A percentile compares a stretch with the other conserved stretches of the same genome.
These are phyloP conservation scores for Montipora efflorescens DNA, from an alignment of 64 coral and sea anemone genomes.

Conservation along the genomic window DNA sequence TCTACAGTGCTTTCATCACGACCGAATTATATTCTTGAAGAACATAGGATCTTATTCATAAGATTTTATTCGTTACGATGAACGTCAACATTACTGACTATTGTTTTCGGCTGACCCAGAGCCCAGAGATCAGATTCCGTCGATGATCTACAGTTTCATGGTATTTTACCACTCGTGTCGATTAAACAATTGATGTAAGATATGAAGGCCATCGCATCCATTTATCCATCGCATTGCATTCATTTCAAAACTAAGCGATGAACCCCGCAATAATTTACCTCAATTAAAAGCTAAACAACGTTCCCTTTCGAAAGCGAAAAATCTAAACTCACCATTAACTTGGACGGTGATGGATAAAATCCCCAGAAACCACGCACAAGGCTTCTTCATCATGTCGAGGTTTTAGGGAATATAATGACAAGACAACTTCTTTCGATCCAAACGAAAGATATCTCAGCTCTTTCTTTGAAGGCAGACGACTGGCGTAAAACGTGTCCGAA, in stretches of 20 bases:
- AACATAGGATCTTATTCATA: no score
- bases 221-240: no score
- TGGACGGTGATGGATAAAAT: not conserved
- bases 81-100: not conserved
- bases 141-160: not conserved
- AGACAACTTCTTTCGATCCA: not conserved
- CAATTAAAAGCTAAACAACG: not conserved
- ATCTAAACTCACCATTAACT: constrained; percentile 11
- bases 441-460: not conserved
- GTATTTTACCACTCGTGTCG: not conserved
- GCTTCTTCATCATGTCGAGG: not conserved
- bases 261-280: not conserved
- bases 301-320: not conserved
- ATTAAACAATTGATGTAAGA: no score
- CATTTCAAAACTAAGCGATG: no score
- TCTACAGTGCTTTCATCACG: no score
- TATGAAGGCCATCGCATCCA: no score
- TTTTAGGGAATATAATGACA: not conserved
- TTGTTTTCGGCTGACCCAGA: not conserved
- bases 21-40: no score
- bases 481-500: not conserved
- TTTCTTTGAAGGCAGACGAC: not conserved
- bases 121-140: not conserved
- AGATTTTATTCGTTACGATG: no score
- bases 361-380: not conserved